Conservation (phyloP, 1,140 invertebrate species). For the Scaptomyza hsui region DNA sequence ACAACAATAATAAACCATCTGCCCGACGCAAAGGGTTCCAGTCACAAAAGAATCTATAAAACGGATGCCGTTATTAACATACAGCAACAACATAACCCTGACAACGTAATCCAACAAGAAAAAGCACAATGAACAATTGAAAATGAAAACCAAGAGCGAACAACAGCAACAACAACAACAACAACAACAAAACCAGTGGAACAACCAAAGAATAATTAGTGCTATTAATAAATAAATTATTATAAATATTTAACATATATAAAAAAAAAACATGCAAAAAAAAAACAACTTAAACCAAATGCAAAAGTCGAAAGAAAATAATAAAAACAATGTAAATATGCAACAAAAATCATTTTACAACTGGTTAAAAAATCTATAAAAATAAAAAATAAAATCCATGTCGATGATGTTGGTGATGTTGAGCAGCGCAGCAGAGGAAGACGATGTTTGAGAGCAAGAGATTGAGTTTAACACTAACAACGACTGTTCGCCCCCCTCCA, state of each 20-base stretch:
- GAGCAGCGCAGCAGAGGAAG: conserved; percentile 17
- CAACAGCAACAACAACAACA: conserved; percentile 54
- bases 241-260: conserved; percentile 76
- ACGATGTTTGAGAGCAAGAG: conserved; percentile 17
- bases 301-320: conserved; percentile 49
- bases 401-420: conserved; percentile 74
- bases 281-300: conserved; percentile 60
- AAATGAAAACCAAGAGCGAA: conserved; percentile 57
- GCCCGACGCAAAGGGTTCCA: conserved; percentile 56
- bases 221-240: conserved; percentile 79
- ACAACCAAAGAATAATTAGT: conserved; percentile 84
- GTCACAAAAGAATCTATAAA: conserved; percentile 73
- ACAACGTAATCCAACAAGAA: conserved; percentile 54
- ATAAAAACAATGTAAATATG: conserved; percentile 41
- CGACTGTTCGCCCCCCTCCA: conserved; percentile 80
- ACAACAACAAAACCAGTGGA: conserved; percentile 82
- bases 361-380: conserved; percentile 24
- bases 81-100: conserved; percentile 52
- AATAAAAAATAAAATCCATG: too few species aligned
- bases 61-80: conserved; percentile 70
- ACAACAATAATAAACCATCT: conserved; percentile 34
- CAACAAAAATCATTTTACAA: conserved; percentile 48
- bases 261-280: conserved; percentile 23
- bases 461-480: conserved; percentile 55
- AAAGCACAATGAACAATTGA: conserved; percentile 73